Conservation (phyloP, 2,113 vertebrate species). For the Melanotaenia duboulayi region DNA sequence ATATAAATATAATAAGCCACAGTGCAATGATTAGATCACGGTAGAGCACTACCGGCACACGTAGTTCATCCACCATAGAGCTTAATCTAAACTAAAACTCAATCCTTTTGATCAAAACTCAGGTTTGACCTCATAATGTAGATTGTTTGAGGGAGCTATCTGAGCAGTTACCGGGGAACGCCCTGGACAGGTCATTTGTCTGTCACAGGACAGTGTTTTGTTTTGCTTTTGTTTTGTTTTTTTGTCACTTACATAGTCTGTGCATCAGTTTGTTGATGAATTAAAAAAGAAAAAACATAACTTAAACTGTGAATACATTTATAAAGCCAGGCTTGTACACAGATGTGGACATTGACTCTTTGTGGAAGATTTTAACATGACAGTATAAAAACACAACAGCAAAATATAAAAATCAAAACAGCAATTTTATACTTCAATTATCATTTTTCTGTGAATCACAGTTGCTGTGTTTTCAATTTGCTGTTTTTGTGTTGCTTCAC, state of each 20-base stretch:
- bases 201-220: too few relatives aligned
- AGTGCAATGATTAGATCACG: too few relatives aligned
- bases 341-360: constrained; percentile 61
- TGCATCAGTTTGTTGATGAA: constrained; percentile 37
- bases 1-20: too few relatives aligned
- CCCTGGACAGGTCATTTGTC: too few relatives aligned
- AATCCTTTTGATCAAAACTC: too few relatives aligned
- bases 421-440: constrained; percentile 85
- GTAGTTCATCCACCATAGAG: too few relatives aligned
- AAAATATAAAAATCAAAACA: constrained; percentile 82
- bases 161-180: too few relatives aligned
- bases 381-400: constrained; percentile 62
- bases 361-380: constrained; percentile 59
- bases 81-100: too few relatives aligned
- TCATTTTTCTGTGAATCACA: constrained; percentile 79
- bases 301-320: constrained; percentile 12
- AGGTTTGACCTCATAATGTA: too few relatives aligned
- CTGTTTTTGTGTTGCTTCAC: constrained; percentile 70
- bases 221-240: not conserved
- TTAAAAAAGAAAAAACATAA: constrained; percentile 45
- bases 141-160: too few relatives aligned
- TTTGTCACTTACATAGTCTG: constrained; percentile 30
- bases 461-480: constrained; percentile 83
- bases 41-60: too few relatives aligned
- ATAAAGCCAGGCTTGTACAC: constrained; percentile 30